These are phyloP conservation scores for Rhinogobio ventralis DNA, from an alignment of 2,797 vertebrate species.

Conservation along the genomic window DNA sequence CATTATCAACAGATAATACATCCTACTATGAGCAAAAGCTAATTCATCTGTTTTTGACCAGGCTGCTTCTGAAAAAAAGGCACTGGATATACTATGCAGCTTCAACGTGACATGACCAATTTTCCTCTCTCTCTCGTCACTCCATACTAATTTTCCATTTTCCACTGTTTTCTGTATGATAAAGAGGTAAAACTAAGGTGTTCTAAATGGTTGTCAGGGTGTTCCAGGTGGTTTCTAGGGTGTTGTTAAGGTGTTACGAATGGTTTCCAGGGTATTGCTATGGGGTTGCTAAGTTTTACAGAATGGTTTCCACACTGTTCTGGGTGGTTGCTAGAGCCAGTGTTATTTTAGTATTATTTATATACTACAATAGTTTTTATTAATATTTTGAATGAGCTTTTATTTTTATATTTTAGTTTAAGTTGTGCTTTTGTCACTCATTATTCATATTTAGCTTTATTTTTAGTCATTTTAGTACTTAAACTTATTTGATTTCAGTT, in stretches of 20 bases:
- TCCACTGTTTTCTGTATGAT: neutral
- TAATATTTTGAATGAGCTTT: neutral
- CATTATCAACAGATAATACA: conserved; percentile 18
- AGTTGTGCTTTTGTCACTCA: too few species aligned
- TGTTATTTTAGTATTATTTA: neutral
- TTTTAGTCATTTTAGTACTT: neutral
- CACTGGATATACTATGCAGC: neutral
- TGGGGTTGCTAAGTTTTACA: neutral
- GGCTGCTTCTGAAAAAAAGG: neutral
- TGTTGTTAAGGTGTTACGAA: neutral
- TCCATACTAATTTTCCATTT: neutral
- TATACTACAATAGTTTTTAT: neutral
- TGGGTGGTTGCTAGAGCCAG: neutral
- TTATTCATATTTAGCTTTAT: too few species aligned
- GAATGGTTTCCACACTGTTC: neutral
- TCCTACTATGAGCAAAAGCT: neutral
- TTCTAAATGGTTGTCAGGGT: neutral
- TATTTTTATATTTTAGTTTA: neutral
- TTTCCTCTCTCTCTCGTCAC: neutral
- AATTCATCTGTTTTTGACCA: neutral
- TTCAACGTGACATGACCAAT: neutral
- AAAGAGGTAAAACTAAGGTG: neutral
- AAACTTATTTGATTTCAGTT: neutral
- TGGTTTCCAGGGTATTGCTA: neutral
- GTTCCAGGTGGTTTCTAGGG: neutral